Conservation (phyloP, 2,113 vertebrate species). For the Dipodomys stephensi region DNA sequence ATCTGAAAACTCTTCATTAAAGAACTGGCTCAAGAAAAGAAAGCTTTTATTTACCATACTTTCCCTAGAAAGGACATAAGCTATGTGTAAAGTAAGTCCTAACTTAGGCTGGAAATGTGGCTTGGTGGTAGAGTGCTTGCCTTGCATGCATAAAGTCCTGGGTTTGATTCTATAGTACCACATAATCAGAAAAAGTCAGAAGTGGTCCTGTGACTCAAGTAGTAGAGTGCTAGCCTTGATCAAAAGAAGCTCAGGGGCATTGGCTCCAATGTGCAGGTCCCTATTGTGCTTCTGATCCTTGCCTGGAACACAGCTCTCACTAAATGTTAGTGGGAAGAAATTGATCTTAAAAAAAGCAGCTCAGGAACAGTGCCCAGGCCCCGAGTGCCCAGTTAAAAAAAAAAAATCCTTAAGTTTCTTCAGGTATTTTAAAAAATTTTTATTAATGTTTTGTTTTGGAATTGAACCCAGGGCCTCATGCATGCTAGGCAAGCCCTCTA, state of each 20-base stretch:
- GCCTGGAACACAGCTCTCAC: background rate
- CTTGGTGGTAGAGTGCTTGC: too few relatives aligned
- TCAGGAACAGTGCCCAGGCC: too few relatives aligned
- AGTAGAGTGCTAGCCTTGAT: too few relatives aligned
- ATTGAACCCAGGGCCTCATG: too few relatives aligned
- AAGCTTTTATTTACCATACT: background rate
- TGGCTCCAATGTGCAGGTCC: background rate
- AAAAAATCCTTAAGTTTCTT: background rate
- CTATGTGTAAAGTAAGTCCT: conserved; percentile 39
- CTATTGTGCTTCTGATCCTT: background rate
- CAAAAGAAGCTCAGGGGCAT: background rate
- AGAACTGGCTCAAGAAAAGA: conserved; percentile 37
- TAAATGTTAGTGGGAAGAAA: background rate
- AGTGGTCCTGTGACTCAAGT: too few relatives aligned
- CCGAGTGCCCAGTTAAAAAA: too few relatives aligned
- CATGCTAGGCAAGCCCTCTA: too few relatives aligned
- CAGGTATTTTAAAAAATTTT: background rate
- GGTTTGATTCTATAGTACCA: too few relatives aligned
- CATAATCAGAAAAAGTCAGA: too few relatives aligned
- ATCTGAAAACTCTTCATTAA: conserved; percentile 52
- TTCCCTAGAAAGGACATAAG: conserved; percentile 9
- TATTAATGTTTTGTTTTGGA: too few relatives aligned
- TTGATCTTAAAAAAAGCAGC: background rate
- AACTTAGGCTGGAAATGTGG: background rate
- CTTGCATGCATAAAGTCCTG: too few relatives aligned